Evolutionary conservation across 2,113 vertebrate genomes (phyloP).

Genomic region (Hiodon tergisus): DNA sequence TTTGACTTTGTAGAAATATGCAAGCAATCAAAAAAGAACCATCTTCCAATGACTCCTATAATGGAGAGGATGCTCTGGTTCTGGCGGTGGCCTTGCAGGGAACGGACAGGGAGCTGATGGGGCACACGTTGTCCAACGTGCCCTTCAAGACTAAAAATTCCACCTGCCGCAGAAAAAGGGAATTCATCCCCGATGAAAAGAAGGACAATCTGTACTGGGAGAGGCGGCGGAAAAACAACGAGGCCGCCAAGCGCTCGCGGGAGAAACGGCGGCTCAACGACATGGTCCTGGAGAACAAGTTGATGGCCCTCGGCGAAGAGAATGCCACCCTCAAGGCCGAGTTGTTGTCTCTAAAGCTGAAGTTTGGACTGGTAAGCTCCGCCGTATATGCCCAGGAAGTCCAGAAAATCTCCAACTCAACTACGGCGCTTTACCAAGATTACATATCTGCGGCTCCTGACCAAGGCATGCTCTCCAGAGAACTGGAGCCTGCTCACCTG

Average conservation of each 20-base stretch:
- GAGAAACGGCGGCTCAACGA: slow-evolving; percentile 92
- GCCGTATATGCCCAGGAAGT: slow-evolving; percentile 82
- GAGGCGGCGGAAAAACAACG: slow-evolving; percentile 89
- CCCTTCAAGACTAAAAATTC: slow-evolving; percentile 67
- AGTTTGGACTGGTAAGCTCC: slow-evolving; percentile 86
- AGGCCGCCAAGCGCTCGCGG: slow-evolving; percentile 90
- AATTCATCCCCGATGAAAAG: slow-evolving; percentile 94
- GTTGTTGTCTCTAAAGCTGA: slow-evolving; percentile 83
- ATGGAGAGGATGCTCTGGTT: slow-evolving; percentile 69
- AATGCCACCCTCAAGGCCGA: slow-evolving; percentile 86
- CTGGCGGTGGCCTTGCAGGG: slow-evolving; percentile 73
- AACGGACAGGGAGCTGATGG: slow-evolving; percentile 44
- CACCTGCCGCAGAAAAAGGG: slow-evolving; percentile 79
- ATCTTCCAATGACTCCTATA: slow-evolving; percentile 60
- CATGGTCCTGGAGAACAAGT: slow-evolving; percentile 93
- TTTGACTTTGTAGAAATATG: slow-evolving; percentile 66
- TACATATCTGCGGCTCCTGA: slow-evolving; percentile 55
- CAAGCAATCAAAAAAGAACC: slow-evolving; percentile 86
- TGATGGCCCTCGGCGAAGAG: slow-evolving; percentile 88
- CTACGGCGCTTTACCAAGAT: slow-evolving; percentile 73
- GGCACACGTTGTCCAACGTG: slow-evolving; percentile 41
- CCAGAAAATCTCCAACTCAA: slow-evolving; percentile 73
- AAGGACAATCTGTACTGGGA: slow-evolving; percentile 95
- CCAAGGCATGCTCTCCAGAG: slow-evolving; percentile 59
- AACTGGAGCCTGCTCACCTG: slow-evolving; percentile 64